Base-by-base conservation (phyloP, 1,140 invertebrate species). In the Euborellia annulipes region DNA sequence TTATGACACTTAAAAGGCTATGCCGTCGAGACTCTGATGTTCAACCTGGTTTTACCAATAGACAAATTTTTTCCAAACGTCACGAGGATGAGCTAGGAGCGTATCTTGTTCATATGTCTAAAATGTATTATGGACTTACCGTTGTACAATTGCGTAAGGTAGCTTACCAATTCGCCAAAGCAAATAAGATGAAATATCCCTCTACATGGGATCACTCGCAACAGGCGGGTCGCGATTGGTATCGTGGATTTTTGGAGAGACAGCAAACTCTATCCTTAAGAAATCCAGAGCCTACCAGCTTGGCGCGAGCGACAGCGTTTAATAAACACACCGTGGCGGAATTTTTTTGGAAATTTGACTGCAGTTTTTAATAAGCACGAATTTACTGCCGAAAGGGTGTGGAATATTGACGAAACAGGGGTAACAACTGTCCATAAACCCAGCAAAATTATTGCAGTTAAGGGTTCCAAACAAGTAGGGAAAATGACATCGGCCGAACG, bases 371-470 rank as follows among this genome's bases (percentile, higher is more conserved):
- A 27, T n/a, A 47, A 40, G 19, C 21, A 3, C 17, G n/a, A n/a
- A 41, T 46, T 47, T 47, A 23, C 34, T 18, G 17, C 48, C 37
- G 23, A 37, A 3, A 32, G 19, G 11, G 39, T 46, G 50, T 65
- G 59, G 48, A 64, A 50, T 45, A 53, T 56, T 8, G 46, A 52
- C 45, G 62, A 69, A 51, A 67, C 59, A 7, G 61, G 60, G 1
- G 49, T 61, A 18, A 67, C 62, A 1, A 68, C 66, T 13, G 67
- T 70, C 3, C 61, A 64, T 41, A 62, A 59, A 21, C 56, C 59
- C n/a, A 43, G 39, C 11, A 66, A 59, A 56, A 52, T 66, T 30
- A 36, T 68, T 32, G 58, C 59, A 41, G 45, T 27, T 13, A 59
- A 53, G 56, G 55, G 55, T 7, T 22, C 45, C n/a, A 62, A 58